Evolutionary conservation across 64 coral and sea anemone genomes (phyloP).

Genomic region (Montipora efflorescens): DNA sequence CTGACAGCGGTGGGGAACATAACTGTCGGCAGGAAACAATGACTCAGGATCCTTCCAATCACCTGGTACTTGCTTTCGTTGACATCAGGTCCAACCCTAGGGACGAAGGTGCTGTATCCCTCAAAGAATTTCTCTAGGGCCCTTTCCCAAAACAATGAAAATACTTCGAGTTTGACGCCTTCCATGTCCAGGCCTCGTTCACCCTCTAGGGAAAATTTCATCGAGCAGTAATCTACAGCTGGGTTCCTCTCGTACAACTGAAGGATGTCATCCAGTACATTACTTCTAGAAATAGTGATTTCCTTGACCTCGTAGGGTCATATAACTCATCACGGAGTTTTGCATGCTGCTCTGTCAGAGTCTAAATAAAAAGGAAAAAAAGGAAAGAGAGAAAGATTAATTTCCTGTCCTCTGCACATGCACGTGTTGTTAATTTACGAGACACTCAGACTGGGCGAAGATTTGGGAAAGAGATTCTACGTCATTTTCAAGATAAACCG

Average conservation of each 20-base stretch:
- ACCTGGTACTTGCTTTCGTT: constrained; percentile 5
- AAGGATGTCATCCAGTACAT: constrained; percentile 7
- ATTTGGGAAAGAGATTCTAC: too few species aligned
- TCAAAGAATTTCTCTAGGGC: constrained; percentile 57
- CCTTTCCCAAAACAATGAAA: constrained; percentile 46
- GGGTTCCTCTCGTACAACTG: not conserved
- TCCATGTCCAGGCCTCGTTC: constrained; percentile 62
- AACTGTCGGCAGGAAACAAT: constrained; percentile 25
- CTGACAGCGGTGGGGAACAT: constrained; percentile 59
- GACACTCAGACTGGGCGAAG: too few species aligned
- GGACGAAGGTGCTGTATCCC: constrained; percentile 51
- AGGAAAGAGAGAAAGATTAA: too few species aligned
- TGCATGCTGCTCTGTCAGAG: too few species aligned
- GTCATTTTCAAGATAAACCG: too few species aligned
- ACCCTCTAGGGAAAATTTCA: constrained; percentile 3
- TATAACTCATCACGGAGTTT: too few species aligned
- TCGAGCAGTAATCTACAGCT: not conserved
- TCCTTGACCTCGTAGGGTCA: too few species aligned
- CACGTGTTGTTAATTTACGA: too few species aligned
- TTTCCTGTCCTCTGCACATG: too few species aligned
- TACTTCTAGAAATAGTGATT: not conserved
- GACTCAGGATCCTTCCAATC: constrained; percentile 59
- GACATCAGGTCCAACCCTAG: constrained; percentile 50
- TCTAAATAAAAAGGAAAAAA: too few species aligned
- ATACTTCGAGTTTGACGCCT: constrained; percentile 42